phyloP scores from a whole-genome alignment of 2,797 vertebrate species.

The Phoxinus dragarum region DNA sequence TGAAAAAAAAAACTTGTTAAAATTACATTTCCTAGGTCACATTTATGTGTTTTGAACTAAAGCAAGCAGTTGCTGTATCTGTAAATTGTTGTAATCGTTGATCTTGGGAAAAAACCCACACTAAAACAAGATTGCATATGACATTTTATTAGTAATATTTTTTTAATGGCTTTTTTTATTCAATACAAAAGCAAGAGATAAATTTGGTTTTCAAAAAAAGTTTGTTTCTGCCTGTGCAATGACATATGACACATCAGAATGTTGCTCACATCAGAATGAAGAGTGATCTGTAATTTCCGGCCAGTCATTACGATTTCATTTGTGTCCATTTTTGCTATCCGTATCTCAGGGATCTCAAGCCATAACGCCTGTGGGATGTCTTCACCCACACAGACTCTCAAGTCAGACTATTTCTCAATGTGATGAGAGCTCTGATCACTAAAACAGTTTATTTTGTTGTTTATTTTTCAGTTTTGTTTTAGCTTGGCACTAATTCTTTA shows the following conservation, averaged over 20 bases:
- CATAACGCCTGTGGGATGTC: slow-evolving; percentile 13
- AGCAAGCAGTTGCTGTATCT: not conserved
- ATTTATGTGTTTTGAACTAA: not conserved
- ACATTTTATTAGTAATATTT: not conserved
- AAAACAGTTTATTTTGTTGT: not conserved
- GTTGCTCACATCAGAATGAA: not conserved
- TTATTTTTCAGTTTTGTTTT: not conserved
- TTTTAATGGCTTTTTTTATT: not conserved
- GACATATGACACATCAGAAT: slow-evolving; percentile 15
- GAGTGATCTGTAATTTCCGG: not conserved
- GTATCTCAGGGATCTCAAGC: slow-evolving; percentile 35
- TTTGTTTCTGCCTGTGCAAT: not conserved
- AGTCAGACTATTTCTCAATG: not conserved
- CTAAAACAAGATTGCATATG: not conserved
- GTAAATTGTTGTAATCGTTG: not conserved
- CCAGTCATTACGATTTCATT: not conserved
- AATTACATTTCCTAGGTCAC: not conserved
- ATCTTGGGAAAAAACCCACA: not conserved
- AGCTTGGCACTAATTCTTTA: not conserved
- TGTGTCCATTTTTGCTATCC: slow-evolving; percentile 41
- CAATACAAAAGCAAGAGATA: not conserved
- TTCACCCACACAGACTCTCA: slow-evolving; percentile 5
- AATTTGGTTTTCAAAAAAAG: not conserved
- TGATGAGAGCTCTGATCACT: not conserved
- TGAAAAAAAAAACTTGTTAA: not conserved